Evolutionary conservation across 2,888 invertebrate genomes (phyloP).

Genomic region (Mamestra brassicae): DNA sequence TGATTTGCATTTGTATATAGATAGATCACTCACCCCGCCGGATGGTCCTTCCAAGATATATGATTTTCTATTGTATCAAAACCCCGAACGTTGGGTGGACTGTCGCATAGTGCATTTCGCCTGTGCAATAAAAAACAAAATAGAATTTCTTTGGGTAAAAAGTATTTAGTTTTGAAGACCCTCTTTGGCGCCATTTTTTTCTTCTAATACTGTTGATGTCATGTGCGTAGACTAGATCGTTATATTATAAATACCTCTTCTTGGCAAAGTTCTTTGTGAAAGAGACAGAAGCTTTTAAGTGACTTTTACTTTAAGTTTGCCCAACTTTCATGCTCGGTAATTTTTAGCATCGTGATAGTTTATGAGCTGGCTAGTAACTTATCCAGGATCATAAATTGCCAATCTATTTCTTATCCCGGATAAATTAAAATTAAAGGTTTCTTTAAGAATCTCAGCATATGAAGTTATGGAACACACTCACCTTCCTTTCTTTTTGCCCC

Average conservation of each 20-base stretch:
- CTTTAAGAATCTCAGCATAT: not conserved
- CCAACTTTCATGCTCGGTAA: no score
- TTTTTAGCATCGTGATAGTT: no score
- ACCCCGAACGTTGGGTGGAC: conserved; percentile 25
- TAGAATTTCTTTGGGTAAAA: not conserved
- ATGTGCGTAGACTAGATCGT: not conserved
- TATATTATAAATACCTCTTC: not conserved
- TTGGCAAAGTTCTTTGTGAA: no score
- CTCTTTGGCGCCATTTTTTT: not conserved
- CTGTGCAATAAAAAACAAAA: not conserved
- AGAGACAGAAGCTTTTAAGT: no score
- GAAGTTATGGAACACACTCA: not conserved
- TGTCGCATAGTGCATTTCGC: conserved; percentile 13
- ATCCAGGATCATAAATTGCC: no score
- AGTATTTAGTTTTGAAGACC: not conserved
- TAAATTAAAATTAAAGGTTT: not conserved
- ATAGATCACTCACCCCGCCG: conserved; percentile 26
- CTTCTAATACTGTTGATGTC: not conserved
- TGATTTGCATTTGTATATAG: no score
- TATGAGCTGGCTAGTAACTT: no score
- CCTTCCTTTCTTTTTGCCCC: not conserved
- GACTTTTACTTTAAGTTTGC: no score
- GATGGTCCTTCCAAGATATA: conserved; percentile 40
- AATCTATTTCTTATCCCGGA: not conserved
- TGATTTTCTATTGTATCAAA: conserved; percentile 32